Evolutionary conservation across 2,888 invertebrate species (phyloP).

Genomic region (Amiota minor): DNA sequence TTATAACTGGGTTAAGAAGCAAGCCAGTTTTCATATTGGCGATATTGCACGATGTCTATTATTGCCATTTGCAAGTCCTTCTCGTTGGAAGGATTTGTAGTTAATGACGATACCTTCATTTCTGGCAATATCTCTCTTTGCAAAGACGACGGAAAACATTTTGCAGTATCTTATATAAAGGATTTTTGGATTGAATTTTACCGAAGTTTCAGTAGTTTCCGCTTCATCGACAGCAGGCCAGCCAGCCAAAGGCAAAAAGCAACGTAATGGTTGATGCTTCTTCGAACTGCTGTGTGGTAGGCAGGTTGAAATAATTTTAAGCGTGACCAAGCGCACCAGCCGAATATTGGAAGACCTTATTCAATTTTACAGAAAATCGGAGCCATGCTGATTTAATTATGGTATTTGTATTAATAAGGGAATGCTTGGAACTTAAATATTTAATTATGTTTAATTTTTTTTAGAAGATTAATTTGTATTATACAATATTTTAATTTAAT

Average conservation of each 20-base stretch:
- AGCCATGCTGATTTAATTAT: too few relatives aligned
- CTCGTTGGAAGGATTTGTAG: too few relatives aligned
- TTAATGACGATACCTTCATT: too few relatives aligned
- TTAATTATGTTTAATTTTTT: too few relatives aligned
- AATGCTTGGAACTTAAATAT: too few relatives aligned
- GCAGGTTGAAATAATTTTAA: not conserved
- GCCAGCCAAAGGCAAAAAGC: not conserved
- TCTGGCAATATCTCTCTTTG: not conserved
- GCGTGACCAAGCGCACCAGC: not conserved
- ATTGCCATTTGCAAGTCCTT: not conserved
- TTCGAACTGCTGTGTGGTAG: not conserved
- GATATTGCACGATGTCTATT: not conserved
- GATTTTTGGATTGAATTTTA: not conserved
- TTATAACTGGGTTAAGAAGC: too few relatives aligned
- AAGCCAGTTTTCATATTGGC: not conserved
- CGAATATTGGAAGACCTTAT: not conserved
- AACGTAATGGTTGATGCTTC: not conserved
- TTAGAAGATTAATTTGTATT: too few relatives aligned
- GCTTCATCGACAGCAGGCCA: not conserved
- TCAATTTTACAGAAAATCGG: not conserved
- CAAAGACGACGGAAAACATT: not conserved
- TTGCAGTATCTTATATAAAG: not conserved
- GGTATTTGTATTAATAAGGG: too few relatives aligned
- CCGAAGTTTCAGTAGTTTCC: not conserved
- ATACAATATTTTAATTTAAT: too few relatives aligned